Evolutionary conservation across 2,797 vertebrate genomes (phyloP), one percentile per base, ranked within the genome.

Genomic region (Labeo calbasu): DNA sequence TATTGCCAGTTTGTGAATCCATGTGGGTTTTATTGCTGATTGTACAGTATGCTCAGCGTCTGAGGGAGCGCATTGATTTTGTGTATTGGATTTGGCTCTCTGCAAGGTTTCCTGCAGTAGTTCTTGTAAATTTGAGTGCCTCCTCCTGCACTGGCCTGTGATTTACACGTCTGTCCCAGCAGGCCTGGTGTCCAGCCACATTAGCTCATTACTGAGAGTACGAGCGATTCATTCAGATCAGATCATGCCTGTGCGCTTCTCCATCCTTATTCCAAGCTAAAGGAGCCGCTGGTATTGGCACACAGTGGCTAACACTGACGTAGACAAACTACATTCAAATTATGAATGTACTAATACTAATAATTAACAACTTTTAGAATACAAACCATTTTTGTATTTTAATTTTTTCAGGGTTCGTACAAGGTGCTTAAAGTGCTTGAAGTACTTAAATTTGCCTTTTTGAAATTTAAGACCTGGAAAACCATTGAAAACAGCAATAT

Each of bases 91-190:
- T 75, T 75, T 75, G 28, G 11, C 72, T 75, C 70, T 19, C 25
- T 75, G 71, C 1, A 17, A 53, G 50, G 19, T 75, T 55, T 55
- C 65, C 71, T 75, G 72, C 70, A 19, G 28, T 36, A 75, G 76
- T 50, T 61, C 14, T 68, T 57, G 36, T 61, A 19, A n/a, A 43
- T 68, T 21, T 76, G 57, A 69, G 75, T 57, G 55, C 8, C 83
- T 59, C 50, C 17, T 84, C 70, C 68, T 79, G 23, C 73, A 12
- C 51, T 70, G 73, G 36, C 17, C 14, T 51, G 43, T 46, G 69
- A 68, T 70, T 61, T 57, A 78, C 25, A 32, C n/a, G 8, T 55
- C 77, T 79, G 57, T 79, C 61, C 71, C 32, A 63, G 70, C 48
- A 51, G 43, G 46, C 72, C 76, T 61, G 11, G 23, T 83, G 63